A percentile compares a stretch with the other conserved stretches of the same genome.
phyloP scores from a whole-genome alignment of 2,888 invertebrate species.

The Sinohyriopsis cumingii region DNA sequence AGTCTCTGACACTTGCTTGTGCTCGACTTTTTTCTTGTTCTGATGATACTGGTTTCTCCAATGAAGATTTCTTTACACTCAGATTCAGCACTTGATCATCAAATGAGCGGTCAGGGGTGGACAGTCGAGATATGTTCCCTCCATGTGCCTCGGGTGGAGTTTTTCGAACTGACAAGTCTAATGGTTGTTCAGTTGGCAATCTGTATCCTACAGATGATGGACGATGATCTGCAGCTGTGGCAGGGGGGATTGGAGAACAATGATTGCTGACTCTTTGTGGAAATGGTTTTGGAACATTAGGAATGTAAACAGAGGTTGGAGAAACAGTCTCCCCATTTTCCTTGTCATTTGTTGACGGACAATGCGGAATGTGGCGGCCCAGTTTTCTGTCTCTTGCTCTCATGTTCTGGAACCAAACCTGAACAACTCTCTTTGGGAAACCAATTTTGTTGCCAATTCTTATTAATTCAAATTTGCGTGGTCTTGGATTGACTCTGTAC shows the following conservation, averaged over 20 bases:
- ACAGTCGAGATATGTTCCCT: slow-evolving; percentile 32
- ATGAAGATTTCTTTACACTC: slow-evolving; percentile 73
- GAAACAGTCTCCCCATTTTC: slow-evolving; percentile 39
- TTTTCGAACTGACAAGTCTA: slow-evolving; percentile 89
- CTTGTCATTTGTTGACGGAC: slow-evolving; percentile 46
- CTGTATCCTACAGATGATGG: slow-evolving; percentile 4
- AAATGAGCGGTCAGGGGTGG: slow-evolving; percentile 33
- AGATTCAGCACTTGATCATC: slow-evolving; percentile 83
- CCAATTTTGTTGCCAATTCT: slow-evolving; percentile 90
- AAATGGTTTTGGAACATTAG: slow-evolving; percentile 63
- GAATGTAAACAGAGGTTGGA: slow-evolving; percentile 62
- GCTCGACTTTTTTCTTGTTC: slow-evolving; percentile 10
- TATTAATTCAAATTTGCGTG: slow-evolving; percentile 93
- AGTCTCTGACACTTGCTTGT: slow-evolving; percentile 48
- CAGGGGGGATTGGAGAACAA: background rate
- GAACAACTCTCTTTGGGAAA: slow-evolving; percentile 95
- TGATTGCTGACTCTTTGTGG: slow-evolving; percentile 14
- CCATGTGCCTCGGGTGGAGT: slow-evolving; percentile 55
- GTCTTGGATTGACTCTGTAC: slow-evolving; percentile 91
- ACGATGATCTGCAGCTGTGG: slow-evolving; percentile 8
- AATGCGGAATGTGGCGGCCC: slow-evolving; percentile 58
- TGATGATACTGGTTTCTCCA: slow-evolving; percentile 1
- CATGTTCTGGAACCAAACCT: slow-evolving; percentile 98
- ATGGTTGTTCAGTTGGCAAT: slow-evolving; percentile 74
- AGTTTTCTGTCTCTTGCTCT: slow-evolving; percentile 80